Evolutionary conservation across 1,140 invertebrate genomes (phyloP).

Genomic region (Bombus difficillimus): DNA sequence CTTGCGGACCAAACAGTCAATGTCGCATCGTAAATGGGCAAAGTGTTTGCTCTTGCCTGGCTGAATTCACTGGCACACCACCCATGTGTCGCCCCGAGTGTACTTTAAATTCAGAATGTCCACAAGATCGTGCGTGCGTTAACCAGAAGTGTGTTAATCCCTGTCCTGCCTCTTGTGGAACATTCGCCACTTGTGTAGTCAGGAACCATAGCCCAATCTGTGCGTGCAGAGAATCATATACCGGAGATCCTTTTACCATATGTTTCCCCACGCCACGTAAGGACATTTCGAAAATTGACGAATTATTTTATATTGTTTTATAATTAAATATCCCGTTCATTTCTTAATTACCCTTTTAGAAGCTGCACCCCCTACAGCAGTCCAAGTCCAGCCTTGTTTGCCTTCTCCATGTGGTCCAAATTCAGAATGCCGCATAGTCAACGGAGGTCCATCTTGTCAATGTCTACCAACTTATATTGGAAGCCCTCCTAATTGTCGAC

Average conservation of each 20-base stretch:
- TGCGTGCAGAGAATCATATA: conserved; percentile 84
- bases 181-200: conserved; percentile 86
- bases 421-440: conserved; percentile 85
- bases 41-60: conserved; percentile 85
- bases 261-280: conserved; percentile 73
- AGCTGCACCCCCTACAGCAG: conserved; percentile 55
- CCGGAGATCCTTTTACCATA: conserved; percentile 88
- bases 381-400: conserved; percentile 85
- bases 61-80: conserved; percentile 87
- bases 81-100: conserved; percentile 90
- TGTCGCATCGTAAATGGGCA: conserved; percentile 77
- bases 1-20: conserved; percentile 82
- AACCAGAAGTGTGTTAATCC: conserved; percentile 88
- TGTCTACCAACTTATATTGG: conserved; percentile 86
- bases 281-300: conserved; percentile 52
- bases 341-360: neutral
- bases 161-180: conserved; percentile 87
- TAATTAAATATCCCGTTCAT: conserved; percentile 50
- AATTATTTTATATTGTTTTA: neutral
- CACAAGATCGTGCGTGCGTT: conserved; percentile 86
- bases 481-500: conserved; percentile 86
- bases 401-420: conserved; percentile 90
- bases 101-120: conserved; percentile 87
- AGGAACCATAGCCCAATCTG: conserved; percentile 91
- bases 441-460: conserved; percentile 85